Conservation (phyloP, 2,797 vertebrate genomes). For the Psittacula echo region DNA sequence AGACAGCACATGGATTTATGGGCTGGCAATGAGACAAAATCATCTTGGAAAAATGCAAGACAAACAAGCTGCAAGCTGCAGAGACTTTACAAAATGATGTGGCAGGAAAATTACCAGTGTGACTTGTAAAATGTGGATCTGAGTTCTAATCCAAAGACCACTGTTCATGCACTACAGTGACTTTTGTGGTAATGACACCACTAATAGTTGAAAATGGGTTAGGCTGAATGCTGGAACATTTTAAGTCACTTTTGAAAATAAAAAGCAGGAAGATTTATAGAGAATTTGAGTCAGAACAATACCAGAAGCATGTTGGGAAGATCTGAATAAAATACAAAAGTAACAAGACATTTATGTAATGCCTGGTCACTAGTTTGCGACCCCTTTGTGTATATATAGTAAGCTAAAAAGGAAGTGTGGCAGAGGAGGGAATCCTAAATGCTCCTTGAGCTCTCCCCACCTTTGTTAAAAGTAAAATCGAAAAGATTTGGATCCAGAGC, state of each 20-base stretch:
- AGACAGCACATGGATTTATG: background rate
- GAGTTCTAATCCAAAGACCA: background rate
- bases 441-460: background rate
- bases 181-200: background rate
- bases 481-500: background rate
- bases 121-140: background rate
- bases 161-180: background rate
- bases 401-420: background rate
- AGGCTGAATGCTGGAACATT: background rate
- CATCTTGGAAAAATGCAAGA: background rate
- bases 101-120: background rate
- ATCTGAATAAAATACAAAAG: background rate
- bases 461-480: background rate
- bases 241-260: background rate
- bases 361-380: rapidly evolving
- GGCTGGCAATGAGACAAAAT: background rate
- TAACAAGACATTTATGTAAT: background rate
- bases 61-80: background rate
- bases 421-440: background rate
- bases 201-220: background rate
- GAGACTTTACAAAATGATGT: background rate
- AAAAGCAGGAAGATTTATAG: background rate
- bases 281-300: background rate
- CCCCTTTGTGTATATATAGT: background rate
- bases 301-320: background rate